Evolutionary conservation across 2,113 vertebrate genomes (phyloP), one percentile per base, ranked within the genome.

Genomic region (Phaetusa simplex): DNA sequence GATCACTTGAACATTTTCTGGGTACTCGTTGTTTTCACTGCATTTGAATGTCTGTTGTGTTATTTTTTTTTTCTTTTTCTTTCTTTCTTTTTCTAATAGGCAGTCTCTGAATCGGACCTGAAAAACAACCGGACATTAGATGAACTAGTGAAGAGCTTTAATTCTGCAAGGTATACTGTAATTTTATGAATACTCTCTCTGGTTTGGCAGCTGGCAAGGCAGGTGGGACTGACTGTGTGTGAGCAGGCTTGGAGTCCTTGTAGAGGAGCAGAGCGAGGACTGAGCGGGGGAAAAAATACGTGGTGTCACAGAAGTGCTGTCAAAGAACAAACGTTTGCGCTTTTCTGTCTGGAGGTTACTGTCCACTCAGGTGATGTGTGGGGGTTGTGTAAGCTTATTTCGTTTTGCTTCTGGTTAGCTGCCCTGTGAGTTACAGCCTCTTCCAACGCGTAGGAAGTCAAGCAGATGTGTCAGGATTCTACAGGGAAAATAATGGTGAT

Each of bases 41-140:
- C 19, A 9, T 82, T 59, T 85, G 47, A 50, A 27, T 36, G 17
- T 62, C 83, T 59, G 19, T 52, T 65, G 40, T 17, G 16, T 65
- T 9, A 4, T 6, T 0, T 19, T 38, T 13, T 15, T 16, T 7
- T 6, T 6, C 0, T 2, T 4, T n/a, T 12, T 30, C 1, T 66
- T 61, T 52, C 11, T 82, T 21, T 77, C 26, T 90, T 95, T 97
- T 82, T 84, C 82, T 98, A 95, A 69, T 73, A 99, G 99, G 95
- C 98, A 81, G 98, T 98, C 73, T 98, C 98, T 2, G 99, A 99
- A 81, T 98, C 98, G 65, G 99, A 99, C 89, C 97, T 99, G 76
- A 99, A 98, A 93, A 99, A 99, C 95, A 99, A 99, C 97, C 98
- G 99, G 42, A 32, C 98, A 19, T 71, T 99, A 71, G 99, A 99